Evolutionary conservation across 1,140 invertebrate genomes (phyloP), one percentile per base, ranked within the genome.

Genomic region (Brachystomella parvula): DNA sequence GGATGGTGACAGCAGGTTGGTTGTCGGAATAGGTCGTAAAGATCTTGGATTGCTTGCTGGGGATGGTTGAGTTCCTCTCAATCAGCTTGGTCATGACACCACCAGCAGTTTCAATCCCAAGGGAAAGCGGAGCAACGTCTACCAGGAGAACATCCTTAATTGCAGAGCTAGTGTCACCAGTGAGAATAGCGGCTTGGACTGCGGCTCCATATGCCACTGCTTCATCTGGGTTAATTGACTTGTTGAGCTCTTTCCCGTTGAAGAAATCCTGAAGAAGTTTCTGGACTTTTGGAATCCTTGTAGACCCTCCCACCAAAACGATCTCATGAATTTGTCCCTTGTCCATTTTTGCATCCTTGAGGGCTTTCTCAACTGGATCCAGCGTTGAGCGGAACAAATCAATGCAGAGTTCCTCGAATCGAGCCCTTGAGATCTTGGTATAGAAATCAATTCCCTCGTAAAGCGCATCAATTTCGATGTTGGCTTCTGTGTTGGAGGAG

Each of bases 391-490:
- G 81, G 84, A 92, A 98, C 32, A 98, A 83, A 80, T 98, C 95
- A 57, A 90, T 87, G 76, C 92, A 93, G 69, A 98, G n/a, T n/a
- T n/a, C n/a, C n/a, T n/a, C n/a, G n/a, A n/a, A n/a, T n/a, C n/a
- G n/a, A n/a, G n/a, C n/a, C n/a, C n/a, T n/a, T n/a, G n/a, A n/a
- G n/a, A n/a, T n/a, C n/a, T n/a, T n/a, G n/a, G n/a, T n/a, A n/a
- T 96, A 96, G 82, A 96, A 96, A 76, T 98, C 95, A 71, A 94
- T 89, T 64, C 94, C 95, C 77, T 98, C 94, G 75, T 92, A 76
- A 95, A 90, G 75, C 84, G 89, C 28, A 94, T 93, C 80, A 97
- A 92, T 28, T n/a, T n/a, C n/a, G n/a, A n/a, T n/a, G n/a, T n/a
- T n/a, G n/a, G n/a, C n/a, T n/a, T n/a, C n/a, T n/a, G 92, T 92